Evolutionary conservation across 2,797 vertebrate species (phyloP), one percentile per base, ranked within the genome.

Genomic region (Lemur catta): DNA sequence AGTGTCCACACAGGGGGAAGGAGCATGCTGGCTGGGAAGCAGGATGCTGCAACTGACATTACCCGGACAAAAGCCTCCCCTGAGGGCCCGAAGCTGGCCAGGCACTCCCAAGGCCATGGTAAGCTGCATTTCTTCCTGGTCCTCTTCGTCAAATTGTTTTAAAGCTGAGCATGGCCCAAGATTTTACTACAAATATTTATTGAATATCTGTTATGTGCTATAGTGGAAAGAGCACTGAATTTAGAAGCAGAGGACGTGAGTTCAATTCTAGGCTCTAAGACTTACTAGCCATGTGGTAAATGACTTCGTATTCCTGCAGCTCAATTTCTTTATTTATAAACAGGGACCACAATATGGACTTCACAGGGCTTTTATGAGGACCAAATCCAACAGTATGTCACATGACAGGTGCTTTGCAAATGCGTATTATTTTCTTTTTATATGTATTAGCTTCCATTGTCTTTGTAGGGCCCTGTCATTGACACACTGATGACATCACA

Each of bases 51-150:
- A 18, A 89, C 98, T 94, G 98, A 98, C 38, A 96, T 98, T 95
- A 98, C 98, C 95, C 98, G 98, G n/a, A 98, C 97, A 24, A 98
- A 97, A 80, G 98, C 98, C 33, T 98, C 97, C 79, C 99, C 98
- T 3, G 97, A 98, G 91, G 99, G 98, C 52, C 98, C 97, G 82
- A 98, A 98, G 98, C 98, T 99, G 97, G 98, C 98, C 91, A 98
- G 98, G 93, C 98, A 98, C 98, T 38, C 95, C 89, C 97, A 89
- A 75, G 98, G 98, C 97, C 98, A 97, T 96, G 98, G 99, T 99
- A 98, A 99, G 99, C 98, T 71, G 4, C 18, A 38, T 52, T 2
- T 80, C 94, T 59, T 1, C 63, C 84, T 22, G 3, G 18, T 76
- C 55, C 50, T 93, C n/a, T 72, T 94, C 14, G 9, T 35, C 9